Conservation (phyloP, 2,797 vertebrate genomes). For the Poecile montanus region DNA sequence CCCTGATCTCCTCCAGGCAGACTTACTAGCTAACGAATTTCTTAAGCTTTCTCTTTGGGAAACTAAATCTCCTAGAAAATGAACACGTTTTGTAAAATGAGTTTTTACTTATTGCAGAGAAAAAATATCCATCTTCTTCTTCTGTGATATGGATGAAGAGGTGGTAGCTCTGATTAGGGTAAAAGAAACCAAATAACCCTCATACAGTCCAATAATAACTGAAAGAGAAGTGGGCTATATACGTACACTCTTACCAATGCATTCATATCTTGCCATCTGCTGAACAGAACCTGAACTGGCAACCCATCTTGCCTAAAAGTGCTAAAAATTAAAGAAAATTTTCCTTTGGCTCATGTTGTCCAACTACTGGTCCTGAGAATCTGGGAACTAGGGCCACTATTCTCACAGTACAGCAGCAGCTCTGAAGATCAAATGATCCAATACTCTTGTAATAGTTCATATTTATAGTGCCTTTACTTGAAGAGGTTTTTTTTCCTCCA, state of each 20-base stretch:
- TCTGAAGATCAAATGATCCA: conserved; percentile 10
- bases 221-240: not conserved
- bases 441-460: not conserved
- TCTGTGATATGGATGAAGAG: not conserved
- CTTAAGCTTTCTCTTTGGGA: not conserved
- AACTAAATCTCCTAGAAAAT: not conserved
- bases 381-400: not conserved
- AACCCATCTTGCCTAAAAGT: not conserved
- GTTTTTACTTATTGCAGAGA: not conserved
- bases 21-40: not conserved
- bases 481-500: not conserved
- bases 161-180: not conserved
- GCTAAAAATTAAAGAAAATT: not conserved
- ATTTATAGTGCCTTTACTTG: conserved; percentile 40
- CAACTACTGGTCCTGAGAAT: conserved; percentile 37
- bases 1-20: not conserved
- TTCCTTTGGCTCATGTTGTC: not conserved
- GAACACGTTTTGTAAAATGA: not conserved
- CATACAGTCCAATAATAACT: not conserved
- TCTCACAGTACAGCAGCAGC: not conserved
- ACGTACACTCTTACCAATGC: not conserved
- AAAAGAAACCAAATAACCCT: not conserved
- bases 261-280: conserved; percentile 1
- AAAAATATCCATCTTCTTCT: not conserved
- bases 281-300: conserved; percentile 18